These are phyloP conservation scores for Leucoptera coffeella DNA, from an alignment of 2,888 invertebrate species.

Conservation along the genomic window DNA sequence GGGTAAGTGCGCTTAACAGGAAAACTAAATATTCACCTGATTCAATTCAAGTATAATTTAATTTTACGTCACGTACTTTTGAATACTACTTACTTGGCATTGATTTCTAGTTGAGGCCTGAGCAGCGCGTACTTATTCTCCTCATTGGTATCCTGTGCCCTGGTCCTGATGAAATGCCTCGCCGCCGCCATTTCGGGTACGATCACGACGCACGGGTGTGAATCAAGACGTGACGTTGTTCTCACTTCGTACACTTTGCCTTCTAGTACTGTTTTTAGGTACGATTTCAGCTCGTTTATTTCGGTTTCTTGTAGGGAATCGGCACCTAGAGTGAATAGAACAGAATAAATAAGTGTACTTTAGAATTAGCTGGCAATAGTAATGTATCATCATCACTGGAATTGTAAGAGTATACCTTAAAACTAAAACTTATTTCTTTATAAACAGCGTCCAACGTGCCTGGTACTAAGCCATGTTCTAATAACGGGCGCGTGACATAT, in stretches of 20 bases:
- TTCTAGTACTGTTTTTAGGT: conserved; percentile 68
- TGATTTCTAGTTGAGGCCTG: conserved; percentile 90
- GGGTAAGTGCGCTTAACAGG: too few species aligned
- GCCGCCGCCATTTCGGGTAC: conserved; percentile 97
- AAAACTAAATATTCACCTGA: too few species aligned
- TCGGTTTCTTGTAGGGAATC: conserved; percentile 68
- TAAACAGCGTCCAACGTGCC: too few species aligned
- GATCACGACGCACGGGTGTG: conserved; percentile 91
- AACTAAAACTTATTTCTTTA: too few species aligned
- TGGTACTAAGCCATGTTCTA: too few species aligned
- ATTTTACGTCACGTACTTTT: too few species aligned
- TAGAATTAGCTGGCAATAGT: too few species aligned
- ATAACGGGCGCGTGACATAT: too few species aligned
- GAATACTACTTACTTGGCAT: conserved; percentile 65
- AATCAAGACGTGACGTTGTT: conserved; percentile 76
- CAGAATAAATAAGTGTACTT: too few species aligned
- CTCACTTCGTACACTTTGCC: conserved; percentile 80
- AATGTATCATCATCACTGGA: too few species aligned
- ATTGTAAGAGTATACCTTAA: too few species aligned
- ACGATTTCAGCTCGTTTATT: conserved; percentile 71
- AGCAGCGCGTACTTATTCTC: conserved; percentile 80
- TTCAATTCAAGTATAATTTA: too few species aligned
- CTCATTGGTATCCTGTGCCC: conserved; percentile 74
- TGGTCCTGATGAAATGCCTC: conserved; percentile 87
- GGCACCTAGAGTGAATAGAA: conserved; percentile 42